Conservation (phyloP, 2,888 invertebrate genomes). For the Drosophila meridiana region DNA sequence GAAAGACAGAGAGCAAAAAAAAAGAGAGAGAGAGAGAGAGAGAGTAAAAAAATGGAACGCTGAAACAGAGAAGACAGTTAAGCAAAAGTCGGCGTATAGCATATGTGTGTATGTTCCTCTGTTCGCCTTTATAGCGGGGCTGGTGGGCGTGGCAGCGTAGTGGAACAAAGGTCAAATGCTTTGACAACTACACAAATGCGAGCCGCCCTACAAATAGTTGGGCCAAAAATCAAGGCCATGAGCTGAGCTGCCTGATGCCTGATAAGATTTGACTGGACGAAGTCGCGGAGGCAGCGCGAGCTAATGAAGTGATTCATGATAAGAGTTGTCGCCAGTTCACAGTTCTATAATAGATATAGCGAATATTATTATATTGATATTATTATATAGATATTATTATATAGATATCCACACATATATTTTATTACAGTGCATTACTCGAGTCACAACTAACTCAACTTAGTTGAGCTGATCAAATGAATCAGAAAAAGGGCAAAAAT, state of each 20-base stretch:
- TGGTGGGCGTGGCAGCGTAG: conserved; percentile 5
- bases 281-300: background rate
- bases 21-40: background rate
- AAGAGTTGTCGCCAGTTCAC: background rate
- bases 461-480: background rate
- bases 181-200: conserved; percentile 13
- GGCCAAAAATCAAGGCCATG: conserved; percentile 9
- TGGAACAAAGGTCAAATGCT: conserved; percentile 21
- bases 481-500: background rate
- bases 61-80: conserved; percentile 5
- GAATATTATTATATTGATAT: background rate
- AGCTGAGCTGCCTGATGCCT: background rate
- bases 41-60: background rate
- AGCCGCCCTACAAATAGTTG: background rate
- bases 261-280: conserved; percentile 3
- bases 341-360: background rate
- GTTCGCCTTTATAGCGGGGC: background rate
- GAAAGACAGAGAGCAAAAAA: no score
- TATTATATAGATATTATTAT: background rate
- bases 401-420: no score
- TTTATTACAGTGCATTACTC: no score
- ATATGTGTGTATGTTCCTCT: conserved; percentile 15
- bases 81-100: conserved; percentile 9
- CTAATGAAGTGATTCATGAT: background rate
- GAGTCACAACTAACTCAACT: background rate